Evolutionary conservation across 2,797 vertebrate species (phyloP).

Genomic region (Anguilla marmorata): DNA sequence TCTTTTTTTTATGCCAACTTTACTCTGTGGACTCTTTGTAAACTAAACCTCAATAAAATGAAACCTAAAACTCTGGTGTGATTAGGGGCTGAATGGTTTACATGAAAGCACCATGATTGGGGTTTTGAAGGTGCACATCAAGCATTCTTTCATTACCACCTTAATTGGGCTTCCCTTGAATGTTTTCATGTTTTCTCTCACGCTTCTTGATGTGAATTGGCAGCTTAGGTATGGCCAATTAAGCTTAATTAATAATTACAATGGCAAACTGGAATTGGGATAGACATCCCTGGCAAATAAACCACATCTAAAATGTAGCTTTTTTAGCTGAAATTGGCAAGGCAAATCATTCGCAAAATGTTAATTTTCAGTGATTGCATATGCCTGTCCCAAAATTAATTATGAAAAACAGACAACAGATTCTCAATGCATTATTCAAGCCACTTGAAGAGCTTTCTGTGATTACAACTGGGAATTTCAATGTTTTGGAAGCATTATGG

Average conservation of each 20-base stretch:
- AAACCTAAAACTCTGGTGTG: background rate
- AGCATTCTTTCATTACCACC: background rate
- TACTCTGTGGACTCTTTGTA: background rate
- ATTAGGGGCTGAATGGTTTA: background rate
- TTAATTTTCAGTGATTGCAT: background rate
- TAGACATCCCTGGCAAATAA: background rate
- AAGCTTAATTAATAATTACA: background rate
- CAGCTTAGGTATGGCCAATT: constrained; percentile 10
- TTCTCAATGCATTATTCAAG: constrained; percentile 16
- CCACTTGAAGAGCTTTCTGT: background rate
- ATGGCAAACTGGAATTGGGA: background rate
- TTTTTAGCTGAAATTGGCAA: background rate
- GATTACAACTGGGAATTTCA: background rate
- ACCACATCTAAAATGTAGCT: background rate
- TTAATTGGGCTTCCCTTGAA: background rate
- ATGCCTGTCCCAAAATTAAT: constrained; percentile 2
- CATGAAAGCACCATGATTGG: background rate
- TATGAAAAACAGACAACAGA: constrained; percentile 11
- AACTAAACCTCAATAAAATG: background rate
- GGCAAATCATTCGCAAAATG: background rate
- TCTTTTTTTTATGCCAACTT: background rate
- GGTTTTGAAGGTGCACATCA: background rate
- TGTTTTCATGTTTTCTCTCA: constrained; percentile 3
- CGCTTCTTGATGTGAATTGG: background rate
- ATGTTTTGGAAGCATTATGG: background rate